Conservation (phyloP, 2,888 invertebrate species). For the Cynaeus angustus region DNA sequence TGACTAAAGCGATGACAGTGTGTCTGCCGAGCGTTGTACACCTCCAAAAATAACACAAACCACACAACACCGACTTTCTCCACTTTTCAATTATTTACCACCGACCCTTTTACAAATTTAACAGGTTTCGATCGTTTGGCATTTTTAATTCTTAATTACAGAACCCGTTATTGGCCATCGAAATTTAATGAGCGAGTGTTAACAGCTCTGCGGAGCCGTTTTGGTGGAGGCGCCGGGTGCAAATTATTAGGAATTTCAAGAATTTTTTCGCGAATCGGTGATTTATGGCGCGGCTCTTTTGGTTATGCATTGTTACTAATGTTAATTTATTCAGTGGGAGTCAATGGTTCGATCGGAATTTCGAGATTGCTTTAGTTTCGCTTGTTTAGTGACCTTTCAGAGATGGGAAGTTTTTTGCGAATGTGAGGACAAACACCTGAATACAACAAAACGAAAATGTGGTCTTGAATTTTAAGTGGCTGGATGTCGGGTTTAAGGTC, state of each 20-base stretch:
- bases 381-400: slow-evolving; percentile 20
- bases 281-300: slow-evolving; percentile 25
- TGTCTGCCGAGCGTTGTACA: slow-evolving; percentile 3
- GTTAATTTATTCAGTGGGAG: slow-evolving; percentile 39
- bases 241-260: neutral
- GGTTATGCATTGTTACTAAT: slow-evolving; percentile 33
- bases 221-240: slow-evolving; percentile 11
- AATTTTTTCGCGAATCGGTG: slow-evolving; percentile 6
- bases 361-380: slow-evolving; percentile 34
- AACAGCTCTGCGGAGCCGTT: neutral
- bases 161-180: slow-evolving; percentile 3
- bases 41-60: slow-evolving; percentile 12
- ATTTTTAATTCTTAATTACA: slow-evolving; percentile 5
- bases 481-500: neutral
- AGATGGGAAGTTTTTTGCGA: neutral
- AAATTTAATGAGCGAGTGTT: slow-evolving; percentile 6
- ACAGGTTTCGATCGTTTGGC: neutral
- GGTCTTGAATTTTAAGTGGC: neutral
- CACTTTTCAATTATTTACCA: slow-evolving; percentile 2
- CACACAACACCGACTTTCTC: slow-evolving; percentile 7
- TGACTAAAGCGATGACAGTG: slow-evolving; percentile 21
- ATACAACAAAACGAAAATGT: slow-evolving; percentile 6
- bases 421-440: neutral
- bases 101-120: slow-evolving; percentile 3
- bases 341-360: slow-evolving; percentile 38